These are phyloP conservation scores for Erethizon dorsatum DNA, from an alignment of 2,797 vertebrate species.

Conservation along the genomic window DNA sequence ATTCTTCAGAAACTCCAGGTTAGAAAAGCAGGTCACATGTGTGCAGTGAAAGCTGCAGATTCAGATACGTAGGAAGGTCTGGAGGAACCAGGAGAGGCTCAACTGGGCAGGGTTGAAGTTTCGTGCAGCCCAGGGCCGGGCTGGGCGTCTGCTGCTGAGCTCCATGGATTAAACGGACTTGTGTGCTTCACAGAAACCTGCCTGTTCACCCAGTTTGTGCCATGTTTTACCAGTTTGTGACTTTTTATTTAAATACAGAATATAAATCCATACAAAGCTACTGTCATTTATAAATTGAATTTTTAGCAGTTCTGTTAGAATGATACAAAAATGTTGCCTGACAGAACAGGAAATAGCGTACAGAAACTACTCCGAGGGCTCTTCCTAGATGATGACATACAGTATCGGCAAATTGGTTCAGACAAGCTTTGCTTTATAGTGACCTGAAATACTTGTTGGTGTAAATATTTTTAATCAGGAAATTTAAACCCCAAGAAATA, in stretches of 20 bases:
- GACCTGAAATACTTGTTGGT: neutral
- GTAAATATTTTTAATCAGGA: constrained; percentile 35
- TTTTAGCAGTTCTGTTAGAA: constrained; percentile 24
- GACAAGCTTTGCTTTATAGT: neutral
- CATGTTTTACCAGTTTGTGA: constrained; percentile 58
- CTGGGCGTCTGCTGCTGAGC: neutral
- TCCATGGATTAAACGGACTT: neutral
- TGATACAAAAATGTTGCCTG: neutral
- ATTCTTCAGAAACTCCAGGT: constrained; percentile 94
- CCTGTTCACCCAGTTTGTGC: neutral
- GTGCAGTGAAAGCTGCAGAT: neutral
- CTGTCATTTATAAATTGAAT: constrained; percentile 39
- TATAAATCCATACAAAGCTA: neutral
- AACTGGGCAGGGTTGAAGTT: neutral
- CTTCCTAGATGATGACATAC: neutral
- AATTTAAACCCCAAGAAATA: constrained; percentile 1
- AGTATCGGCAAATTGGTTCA: neutral
- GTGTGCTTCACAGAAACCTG: constrained; percentile 23
- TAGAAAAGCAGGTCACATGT: constrained; percentile 75
- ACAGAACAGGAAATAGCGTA: neutral
- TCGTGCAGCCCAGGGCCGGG: neutral
- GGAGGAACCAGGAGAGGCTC: neutral
- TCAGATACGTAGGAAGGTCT: neutral
- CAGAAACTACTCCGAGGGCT: neutral
- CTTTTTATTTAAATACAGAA: constrained; percentile 38